Conservation (phyloP, 2,797 vertebrate species). For the Rhinoraja longicauda region DNA sequence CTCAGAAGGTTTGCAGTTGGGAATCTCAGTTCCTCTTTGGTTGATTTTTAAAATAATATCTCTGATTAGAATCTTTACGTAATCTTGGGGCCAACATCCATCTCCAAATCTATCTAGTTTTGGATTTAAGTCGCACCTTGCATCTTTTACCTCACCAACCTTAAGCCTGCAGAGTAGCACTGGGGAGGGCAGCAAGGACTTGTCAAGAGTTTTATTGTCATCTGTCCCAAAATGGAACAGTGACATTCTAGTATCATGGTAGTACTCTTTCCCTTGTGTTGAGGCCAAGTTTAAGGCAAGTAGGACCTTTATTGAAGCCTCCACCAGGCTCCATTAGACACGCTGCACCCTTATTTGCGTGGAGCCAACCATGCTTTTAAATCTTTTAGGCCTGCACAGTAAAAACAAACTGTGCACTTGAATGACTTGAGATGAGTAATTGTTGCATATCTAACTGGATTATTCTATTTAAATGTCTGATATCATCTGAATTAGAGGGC, state of each 20-base stretch:
- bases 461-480: conserved; percentile 48
- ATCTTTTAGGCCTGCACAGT: not conserved
- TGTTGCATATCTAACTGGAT: not conserved
- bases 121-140: not conserved
- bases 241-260: no score
- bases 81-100: not conserved
- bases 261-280: not conserved
- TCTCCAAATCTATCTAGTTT: no score
- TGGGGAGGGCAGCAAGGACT: not conserved
- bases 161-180: not conserved
- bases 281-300: not conserved
- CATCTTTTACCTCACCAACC: no score
- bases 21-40: not conserved
- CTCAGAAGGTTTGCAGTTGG: not conserved
- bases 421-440: conserved; percentile 34
- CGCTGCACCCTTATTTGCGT: not conserved
- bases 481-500: conserved; percentile 69
- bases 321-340: not conserved
- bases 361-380: not conserved
- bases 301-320: not conserved
- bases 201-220: no score
- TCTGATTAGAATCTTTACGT: not conserved
- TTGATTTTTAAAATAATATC: not conserved
- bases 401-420: not conserved
- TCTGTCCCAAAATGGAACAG: no score